Percentiles rank a stretch among this genome's conserved stretches.
Conservation (phyloP, 1,140 invertebrate species). For the Holcopasites calliopsidis region DNA sequence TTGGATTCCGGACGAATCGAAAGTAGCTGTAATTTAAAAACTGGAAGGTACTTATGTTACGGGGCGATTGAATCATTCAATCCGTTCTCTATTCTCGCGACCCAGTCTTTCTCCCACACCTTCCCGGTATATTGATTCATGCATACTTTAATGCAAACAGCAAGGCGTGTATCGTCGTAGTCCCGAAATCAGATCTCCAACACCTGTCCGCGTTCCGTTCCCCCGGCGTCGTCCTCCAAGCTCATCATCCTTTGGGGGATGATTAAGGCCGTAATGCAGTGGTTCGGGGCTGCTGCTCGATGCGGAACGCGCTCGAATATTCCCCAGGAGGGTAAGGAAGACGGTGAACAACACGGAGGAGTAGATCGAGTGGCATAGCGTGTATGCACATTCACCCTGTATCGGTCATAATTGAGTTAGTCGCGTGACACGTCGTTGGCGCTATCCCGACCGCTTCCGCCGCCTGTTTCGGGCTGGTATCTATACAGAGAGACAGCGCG, state of each 20-base stretch:
- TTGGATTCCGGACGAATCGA: neutral
- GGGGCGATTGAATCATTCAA: no score
- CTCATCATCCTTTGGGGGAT: conserved; percentile 47
- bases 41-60: no score
- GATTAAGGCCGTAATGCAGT: conserved; percentile 47
- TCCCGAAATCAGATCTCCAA: neutral
- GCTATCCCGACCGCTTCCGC: conserved; percentile 29
- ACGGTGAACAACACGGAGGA: neutral
- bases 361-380: neutral
- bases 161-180: no score
- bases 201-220: neutral
- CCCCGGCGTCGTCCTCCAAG: conserved; percentile 9
- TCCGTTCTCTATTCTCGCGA: no score
- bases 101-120: no score
- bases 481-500: neutral
- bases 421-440: conserved; percentile 64
- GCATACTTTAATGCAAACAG: no score
- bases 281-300: conserved; percentile 8
- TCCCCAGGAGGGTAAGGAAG: neutral
- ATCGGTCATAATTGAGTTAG: conserved; percentile 67
- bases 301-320: conserved; percentile 31
- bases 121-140: no score
- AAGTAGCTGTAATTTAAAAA: no score
- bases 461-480: conserved; percentile 17
- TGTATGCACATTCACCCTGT: conserved; percentile 20